phyloP scores from a whole-genome alignment of 2,888 invertebrate species.

The Venustoraphidia nigricollis region DNA sequence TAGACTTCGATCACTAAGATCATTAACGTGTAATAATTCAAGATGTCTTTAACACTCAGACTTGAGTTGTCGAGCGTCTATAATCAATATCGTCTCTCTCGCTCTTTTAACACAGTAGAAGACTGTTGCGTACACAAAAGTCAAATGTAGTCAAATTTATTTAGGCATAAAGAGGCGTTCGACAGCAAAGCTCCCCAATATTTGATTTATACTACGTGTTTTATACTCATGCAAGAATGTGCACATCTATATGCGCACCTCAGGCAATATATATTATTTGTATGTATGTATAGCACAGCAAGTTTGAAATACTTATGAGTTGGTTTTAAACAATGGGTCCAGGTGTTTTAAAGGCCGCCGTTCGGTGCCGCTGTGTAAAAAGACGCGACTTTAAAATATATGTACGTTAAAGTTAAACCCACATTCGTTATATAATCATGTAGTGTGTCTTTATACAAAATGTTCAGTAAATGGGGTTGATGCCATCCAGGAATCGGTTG shows the following conservation, averaged over 20 bases:
- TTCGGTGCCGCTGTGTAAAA: conserved; percentile 13
- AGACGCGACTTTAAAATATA: not conserved
- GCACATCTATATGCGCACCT: too few relatives aligned
- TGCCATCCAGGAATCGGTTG: too few relatives aligned
- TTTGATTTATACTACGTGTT: not conserved
- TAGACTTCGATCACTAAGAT: too few relatives aligned
- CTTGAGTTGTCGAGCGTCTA: too few relatives aligned
- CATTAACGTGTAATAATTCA: too few relatives aligned
- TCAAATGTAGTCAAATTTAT: too few relatives aligned
- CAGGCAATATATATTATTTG: not conserved
- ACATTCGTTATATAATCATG: not conserved
- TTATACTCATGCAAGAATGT: not conserved
- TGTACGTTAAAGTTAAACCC: not conserved
- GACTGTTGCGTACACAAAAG: too few relatives aligned
- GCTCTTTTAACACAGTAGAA: too few relatives aligned
- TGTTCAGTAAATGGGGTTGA: too few relatives aligned
- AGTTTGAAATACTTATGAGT: conserved; percentile 1
- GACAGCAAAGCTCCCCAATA: not conserved
- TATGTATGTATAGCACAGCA: not conserved
- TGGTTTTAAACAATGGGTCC: conserved; percentile 20
- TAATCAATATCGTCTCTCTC: too few relatives aligned
- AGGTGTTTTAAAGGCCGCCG: conserved; percentile 21
- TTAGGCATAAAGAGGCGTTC: not conserved
- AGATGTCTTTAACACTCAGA: too few relatives aligned
- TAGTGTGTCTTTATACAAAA: too few relatives aligned